Conservation (phyloP, 2,888 invertebrate species). For the Gisinianus flammeolus region DNA sequence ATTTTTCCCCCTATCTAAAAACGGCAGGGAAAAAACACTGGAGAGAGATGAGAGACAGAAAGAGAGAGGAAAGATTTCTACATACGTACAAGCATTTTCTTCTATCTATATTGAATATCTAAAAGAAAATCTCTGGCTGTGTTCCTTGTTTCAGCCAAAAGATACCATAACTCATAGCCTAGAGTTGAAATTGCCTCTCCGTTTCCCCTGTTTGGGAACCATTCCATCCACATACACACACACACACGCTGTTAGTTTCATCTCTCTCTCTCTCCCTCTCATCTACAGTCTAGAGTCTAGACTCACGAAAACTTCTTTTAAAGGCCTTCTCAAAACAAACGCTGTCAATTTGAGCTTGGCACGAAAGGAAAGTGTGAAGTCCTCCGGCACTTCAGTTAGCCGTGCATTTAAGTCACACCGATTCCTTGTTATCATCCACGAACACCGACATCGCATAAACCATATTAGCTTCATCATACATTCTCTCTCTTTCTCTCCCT, state of each 20-base stretch:
- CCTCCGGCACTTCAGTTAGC: slow-evolving; percentile 34
- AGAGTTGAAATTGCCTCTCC: slow-evolving; percentile 13
- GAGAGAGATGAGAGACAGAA: not conserved
- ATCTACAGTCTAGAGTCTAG: not conserved
- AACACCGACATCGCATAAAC: slow-evolving; percentile 32
- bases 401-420: slow-evolving; percentile 8
- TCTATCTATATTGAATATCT: slow-evolving; percentile 1
- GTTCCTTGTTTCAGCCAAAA: not conserved
- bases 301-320: slow-evolving; percentile 32
- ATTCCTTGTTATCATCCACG: slow-evolving; percentile 19
- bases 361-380: slow-evolving; percentile 44
- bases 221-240: not conserved
- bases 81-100: not conserved
- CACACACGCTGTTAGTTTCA: not conserved
- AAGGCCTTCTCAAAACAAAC: slow-evolving; percentile 36
- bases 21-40: no score
- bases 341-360: slow-evolving; percentile 45
- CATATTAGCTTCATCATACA: slow-evolving; percentile 27
- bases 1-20: no score
- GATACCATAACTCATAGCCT: slow-evolving; percentile 18
- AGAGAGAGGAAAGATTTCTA: slow-evolving; percentile 1
- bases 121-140: not conserved
- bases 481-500: not conserved
- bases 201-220: not conserved
- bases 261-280: not conserved